Evolutionary conservation across 2,888 invertebrate species (phyloP), one percentile per base, ranked within the genome.

Genomic region (Uloborus plumipes): DNA sequence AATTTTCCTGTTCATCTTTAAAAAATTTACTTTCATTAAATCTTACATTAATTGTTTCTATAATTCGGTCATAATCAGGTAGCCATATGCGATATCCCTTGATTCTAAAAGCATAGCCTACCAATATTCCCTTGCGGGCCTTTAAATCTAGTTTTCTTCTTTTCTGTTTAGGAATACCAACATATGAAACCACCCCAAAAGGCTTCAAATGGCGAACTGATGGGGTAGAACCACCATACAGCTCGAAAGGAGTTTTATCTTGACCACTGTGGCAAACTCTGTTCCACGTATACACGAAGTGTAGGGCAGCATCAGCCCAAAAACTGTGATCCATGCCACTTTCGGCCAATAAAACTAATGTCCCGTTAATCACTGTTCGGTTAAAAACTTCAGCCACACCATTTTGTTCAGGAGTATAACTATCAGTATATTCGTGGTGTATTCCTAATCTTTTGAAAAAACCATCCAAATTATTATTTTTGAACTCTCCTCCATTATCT

Each of bases 21-120:
- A 39, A 39, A 39, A 39, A 39, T 39, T 39, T 39, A 2, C 58
- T 18, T 18, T 55, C 58, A 18, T 14, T 14, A 58, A 70, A 70
- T 22, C 7, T 58, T 1, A 31, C 39, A 39, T 58, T 70, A 16
- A 20, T 47, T 7, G 70, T 70, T 58, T 70, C 58, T 55, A 70
- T n/a, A 6, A 70, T 18, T 58, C 9, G 58, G 22, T 58, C 1
- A 6, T 70, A 31, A 15, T 58, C 70, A 2, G 58, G 26, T 14
- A 70, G 9, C 22, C 11, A 58, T 39, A 58, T 70, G 11, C 47
- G 18, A 15, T 70, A 70, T 7, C 70, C 58, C n/a, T 59, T 70
- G 1, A 31, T 70, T 14, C 16, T 4, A 0, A 47, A 14, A 20
- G 18, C 39, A 31, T 70, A 70, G 13, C 70, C 58, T 2, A 58